Conservation (phyloP, 2,888 invertebrate genomes). For the Synergus japonicus region DNA sequence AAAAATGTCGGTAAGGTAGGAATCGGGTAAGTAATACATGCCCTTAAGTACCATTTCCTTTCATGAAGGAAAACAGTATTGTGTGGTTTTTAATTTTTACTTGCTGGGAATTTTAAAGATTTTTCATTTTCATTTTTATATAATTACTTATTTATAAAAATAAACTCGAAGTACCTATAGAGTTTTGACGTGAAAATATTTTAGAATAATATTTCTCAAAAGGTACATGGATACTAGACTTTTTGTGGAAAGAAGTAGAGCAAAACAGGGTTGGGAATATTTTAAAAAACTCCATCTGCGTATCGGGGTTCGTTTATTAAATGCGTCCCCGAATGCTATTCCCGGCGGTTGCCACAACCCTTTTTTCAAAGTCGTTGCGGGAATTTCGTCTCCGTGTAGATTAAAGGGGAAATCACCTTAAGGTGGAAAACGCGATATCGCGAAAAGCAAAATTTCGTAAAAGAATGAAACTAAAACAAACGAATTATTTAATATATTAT, state of each 20-base stretch:
- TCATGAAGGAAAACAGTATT: too few species aligned
- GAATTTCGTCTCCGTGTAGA: neutral
- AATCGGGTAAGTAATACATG: too few species aligned
- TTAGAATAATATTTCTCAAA: neutral
- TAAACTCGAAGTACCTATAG: too few species aligned
- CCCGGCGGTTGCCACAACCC: neutral
- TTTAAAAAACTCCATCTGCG: neutral
- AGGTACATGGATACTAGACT: neutral
- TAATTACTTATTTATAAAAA: too few species aligned
- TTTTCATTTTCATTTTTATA: too few species aligned
- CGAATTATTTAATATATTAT: too few species aligned
- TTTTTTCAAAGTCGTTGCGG: neutral
- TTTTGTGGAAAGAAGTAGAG: neutral
- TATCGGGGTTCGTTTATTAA: neutral
- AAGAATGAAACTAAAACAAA: neutral
- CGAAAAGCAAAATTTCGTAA: neutral
- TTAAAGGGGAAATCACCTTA: neutral
- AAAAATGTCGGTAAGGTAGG: too few species aligned
- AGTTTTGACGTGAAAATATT: neutral
- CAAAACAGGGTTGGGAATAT: neutral
- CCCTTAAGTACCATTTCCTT: too few species aligned
- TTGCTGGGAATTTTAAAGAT: too few species aligned
- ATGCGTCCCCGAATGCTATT: neutral
- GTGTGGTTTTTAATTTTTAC: too few species aligned
- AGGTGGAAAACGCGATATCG: neutral